Conservation (phyloP, 2,888 invertebrate species). For the Oegoconia quadripuncta region DNA sequence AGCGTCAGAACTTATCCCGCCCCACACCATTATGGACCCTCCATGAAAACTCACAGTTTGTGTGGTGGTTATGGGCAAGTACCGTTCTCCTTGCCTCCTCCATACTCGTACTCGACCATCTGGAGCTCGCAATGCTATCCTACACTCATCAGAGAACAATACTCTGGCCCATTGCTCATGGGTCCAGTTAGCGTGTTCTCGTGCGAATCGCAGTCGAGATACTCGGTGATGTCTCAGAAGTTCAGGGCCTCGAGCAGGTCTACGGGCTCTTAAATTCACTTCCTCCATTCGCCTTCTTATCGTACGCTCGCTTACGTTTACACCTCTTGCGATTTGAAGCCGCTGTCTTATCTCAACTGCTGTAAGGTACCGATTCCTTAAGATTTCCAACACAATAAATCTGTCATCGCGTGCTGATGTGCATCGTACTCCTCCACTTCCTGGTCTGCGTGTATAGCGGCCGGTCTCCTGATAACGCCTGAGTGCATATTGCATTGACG, state of each 20-base stretch:
- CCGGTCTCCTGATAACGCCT: background rate
- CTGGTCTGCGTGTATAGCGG: too few relatives aligned
- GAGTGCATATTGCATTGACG: background rate
- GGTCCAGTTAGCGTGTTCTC: conserved; percentile 16
- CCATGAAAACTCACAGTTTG: conserved; percentile 14
- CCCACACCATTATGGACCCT: conserved; percentile 14
- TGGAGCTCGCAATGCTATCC: conserved; percentile 4
- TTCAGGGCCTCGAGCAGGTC: conserved; percentile 12
- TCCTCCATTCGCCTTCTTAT: conserved; percentile 20
- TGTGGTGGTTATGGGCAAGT: background rate
- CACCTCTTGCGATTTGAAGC: conserved; percentile 10
- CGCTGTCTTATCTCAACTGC: conserved; percentile 2
- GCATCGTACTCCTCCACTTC: too few relatives aligned
- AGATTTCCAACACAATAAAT: background rate
- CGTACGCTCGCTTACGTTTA: conserved; percentile 17
- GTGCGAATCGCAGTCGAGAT: conserved; percentile 5
- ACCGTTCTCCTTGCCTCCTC: conserved; percentile 13
- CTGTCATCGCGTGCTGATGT: too few relatives aligned
- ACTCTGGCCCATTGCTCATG: conserved; percentile 11
- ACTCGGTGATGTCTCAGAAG: conserved; percentile 4
- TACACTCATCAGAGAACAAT: too few relatives aligned
- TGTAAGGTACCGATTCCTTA: background rate
- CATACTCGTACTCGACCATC: conserved; percentile 15
- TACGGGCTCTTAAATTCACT: conserved; percentile 11
- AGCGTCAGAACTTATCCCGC: conserved; percentile 11